A percentile compares a stretch with the other conserved stretches of the same genome.
These are phyloP conservation scores for Channa maculata DNA, from an alignment of 2,113 vertebrate species.

Conservation along the genomic window DNA sequence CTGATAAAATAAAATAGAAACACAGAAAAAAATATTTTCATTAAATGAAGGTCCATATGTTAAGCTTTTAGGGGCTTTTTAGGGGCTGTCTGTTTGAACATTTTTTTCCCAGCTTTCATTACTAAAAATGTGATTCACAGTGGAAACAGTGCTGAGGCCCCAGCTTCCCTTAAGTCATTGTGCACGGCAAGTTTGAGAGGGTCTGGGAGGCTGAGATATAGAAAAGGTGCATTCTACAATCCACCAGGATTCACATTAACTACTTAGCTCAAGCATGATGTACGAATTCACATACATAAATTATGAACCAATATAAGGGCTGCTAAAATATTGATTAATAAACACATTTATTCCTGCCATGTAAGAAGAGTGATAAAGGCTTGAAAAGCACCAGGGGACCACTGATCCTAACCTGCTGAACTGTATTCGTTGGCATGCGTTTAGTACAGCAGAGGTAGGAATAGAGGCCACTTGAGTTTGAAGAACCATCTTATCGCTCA, in stretches of 20 bases:
- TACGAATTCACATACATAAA: conserved; percentile 46
- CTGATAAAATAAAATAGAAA: neutral
- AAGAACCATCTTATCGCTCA: conserved; percentile 42
- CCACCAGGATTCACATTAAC: conserved; percentile 40
- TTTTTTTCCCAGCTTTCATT: conserved; percentile 46
- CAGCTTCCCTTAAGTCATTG: conserved; percentile 67
- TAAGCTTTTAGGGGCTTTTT: conserved; percentile 24
- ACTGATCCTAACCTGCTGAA: conserved; percentile 36
- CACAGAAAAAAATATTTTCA: neutral
- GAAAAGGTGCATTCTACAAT: conserved; percentile 38
- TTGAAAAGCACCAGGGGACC: conserved; percentile 4
- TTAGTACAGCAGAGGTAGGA: conserved; percentile 18
- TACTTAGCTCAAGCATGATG: conserved; percentile 59
- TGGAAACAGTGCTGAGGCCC: conserved; percentile 41
- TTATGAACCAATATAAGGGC: conserved; percentile 58
- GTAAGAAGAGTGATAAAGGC: conserved; percentile 26
- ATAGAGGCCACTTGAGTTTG: conserved; percentile 43
- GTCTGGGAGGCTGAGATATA: conserved; percentile 61
- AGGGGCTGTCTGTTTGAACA: conserved; percentile 38
- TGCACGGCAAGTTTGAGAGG: conserved; percentile 46
- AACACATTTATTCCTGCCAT: conserved; percentile 37
- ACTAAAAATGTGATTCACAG: conserved; percentile 43
- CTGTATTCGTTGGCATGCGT: conserved; percentile 35
- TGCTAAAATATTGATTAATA: conserved; percentile 68
- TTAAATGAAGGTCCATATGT: conserved; percentile 31